These are phyloP conservation scores for Cynaeus angustus DNA, from an alignment of 2,888 invertebrate genomes.

Conservation along the genomic window DNA sequence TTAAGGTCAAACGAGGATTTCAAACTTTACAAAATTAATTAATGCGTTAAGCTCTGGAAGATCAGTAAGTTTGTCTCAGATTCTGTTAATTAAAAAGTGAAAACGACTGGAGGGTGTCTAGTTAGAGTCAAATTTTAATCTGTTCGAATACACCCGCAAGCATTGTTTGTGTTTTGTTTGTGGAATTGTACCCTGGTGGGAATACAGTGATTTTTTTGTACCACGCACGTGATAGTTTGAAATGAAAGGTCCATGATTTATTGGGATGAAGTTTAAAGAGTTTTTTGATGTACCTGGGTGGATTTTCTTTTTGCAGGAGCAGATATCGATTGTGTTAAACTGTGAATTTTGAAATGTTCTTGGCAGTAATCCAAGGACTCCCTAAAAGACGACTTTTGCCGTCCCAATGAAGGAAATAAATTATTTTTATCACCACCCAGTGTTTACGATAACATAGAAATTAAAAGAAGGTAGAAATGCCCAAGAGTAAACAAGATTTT, in stretches of 20 bases:
- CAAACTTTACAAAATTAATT: constrained; percentile 22
- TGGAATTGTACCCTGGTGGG: constrained; percentile 9
- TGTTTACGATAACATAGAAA: constrained; percentile 31
- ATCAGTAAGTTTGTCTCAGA: constrained; percentile 17
- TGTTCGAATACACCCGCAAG: constrained; percentile 5
- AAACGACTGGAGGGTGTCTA: too few species aligned
- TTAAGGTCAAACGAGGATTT: constrained; percentile 4
- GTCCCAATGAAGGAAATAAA: constrained; percentile 22
- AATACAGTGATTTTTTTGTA: too few species aligned
- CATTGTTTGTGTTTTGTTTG: constrained; percentile 21
- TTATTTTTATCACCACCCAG: constrained; percentile 30
- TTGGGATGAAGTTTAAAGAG: too few species aligned
- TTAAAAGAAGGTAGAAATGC: constrained; percentile 1
- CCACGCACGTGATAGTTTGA: too few species aligned
- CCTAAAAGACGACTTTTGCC: constrained; percentile 31
- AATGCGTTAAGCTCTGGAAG: constrained; percentile 18
- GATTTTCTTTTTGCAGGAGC: constrained; percentile 35
- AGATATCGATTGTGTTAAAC: constrained; percentile 49
- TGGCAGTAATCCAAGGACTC: constrained; percentile 49
- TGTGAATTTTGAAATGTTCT: constrained; percentile 50
- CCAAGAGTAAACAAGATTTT: background rate
- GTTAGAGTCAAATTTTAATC: constrained; percentile 10
- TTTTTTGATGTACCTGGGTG: constrained; percentile 13
- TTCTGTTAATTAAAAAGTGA: too few species aligned
- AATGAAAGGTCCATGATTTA: too few species aligned